phyloP scores from a whole-genome alignment of 2,113 vertebrate species.

The Cygnus buccinator region DNA sequence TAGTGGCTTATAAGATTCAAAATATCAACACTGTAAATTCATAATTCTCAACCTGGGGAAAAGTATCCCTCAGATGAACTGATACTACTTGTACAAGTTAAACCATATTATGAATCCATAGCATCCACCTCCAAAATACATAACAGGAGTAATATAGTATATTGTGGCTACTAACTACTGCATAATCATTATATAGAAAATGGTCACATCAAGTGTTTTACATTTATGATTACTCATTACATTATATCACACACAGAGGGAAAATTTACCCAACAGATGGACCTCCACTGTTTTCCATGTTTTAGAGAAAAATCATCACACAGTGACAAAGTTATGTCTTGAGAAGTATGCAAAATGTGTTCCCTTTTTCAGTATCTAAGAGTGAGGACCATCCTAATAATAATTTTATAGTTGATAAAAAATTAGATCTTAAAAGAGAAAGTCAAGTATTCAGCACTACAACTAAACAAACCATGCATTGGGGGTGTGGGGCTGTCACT shows the following conservation, averaged over 20 bases:
- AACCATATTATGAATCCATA: conserved; percentile 53
- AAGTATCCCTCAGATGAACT: conserved; percentile 33
- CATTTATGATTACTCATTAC: conserved; percentile 63
- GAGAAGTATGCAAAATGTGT: conserved; percentile 7
- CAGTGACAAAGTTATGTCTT: conserved; percentile 22
- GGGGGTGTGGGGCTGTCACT: background rate
- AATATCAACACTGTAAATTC: conserved; percentile 43
- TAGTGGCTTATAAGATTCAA: conserved; percentile 44
- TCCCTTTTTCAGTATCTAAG: conserved; percentile 39
- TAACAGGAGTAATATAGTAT: conserved; percentile 68
- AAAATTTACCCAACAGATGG: conserved; percentile 24
- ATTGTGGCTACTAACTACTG: conserved; percentile 64
- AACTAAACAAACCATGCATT: background rate
- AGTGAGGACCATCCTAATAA: conserved; percentile 23
- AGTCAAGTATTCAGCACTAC: background rate
- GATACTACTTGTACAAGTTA: conserved; percentile 54
- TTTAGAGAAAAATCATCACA: conserved; percentile 54
- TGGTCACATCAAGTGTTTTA: conserved; percentile 52
- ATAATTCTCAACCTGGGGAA: conserved; percentile 41
- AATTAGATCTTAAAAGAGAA: conserved; percentile 8
- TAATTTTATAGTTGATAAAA: background rate
- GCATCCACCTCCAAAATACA: conserved; percentile 58
- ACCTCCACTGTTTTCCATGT: conserved; percentile 36
- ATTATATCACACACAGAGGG: conserved; percentile 46
- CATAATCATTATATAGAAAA: conserved; percentile 66